Evolutionary conservation across 2,797 vertebrate genomes (phyloP).

Genomic region (Pseudopleuronectes americanus): DNA sequence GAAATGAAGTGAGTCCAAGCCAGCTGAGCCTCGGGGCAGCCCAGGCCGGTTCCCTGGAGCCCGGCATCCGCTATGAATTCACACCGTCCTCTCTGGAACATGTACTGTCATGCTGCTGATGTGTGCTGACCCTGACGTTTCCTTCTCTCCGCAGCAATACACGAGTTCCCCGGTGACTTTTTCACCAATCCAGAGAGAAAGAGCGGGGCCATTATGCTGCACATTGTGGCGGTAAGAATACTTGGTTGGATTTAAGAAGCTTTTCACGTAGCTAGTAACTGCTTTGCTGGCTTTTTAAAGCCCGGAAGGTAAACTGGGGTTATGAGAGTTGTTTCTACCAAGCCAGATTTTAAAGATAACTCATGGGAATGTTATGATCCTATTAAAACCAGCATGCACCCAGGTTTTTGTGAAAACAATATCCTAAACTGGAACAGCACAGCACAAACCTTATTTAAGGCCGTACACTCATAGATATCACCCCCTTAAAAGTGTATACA

Average conservation of each 20-base stretch:
- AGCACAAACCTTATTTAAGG: too few relatives aligned
- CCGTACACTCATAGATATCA: too few relatives aligned
- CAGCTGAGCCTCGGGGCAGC: slow-evolving; percentile 6
- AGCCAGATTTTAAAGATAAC: not conserved
- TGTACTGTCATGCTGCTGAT: slow-evolving; percentile 46
- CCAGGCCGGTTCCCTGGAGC: slow-evolving; percentile 3
- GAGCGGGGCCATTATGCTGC: slow-evolving; percentile 90
- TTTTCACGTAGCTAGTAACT: not conserved
- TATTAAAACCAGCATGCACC: not conserved
- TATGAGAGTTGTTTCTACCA: too few relatives aligned
- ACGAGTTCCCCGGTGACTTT: slow-evolving; percentile 93
- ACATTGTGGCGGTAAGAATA: slow-evolving; percentile 91
- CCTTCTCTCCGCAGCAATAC: slow-evolving; percentile 88
- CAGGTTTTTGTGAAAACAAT: not conserved
- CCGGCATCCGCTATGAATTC: not conserved
- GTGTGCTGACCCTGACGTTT: slow-evolving; percentile 68
- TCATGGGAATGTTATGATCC: not conserved
- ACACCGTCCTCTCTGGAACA: not conserved
- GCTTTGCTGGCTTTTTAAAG: not conserved
- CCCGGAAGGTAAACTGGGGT: not conserved
- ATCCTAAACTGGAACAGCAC: not conserved
- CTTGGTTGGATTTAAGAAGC: slow-evolving; percentile 10
- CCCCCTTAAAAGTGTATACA: too few relatives aligned
- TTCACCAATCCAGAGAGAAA: slow-evolving; percentile 90
- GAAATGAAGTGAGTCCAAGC: not conserved